phyloP scores from a whole-genome alignment of 2,888 invertebrate genomes.

The Sesia bembeciformis region DNA sequence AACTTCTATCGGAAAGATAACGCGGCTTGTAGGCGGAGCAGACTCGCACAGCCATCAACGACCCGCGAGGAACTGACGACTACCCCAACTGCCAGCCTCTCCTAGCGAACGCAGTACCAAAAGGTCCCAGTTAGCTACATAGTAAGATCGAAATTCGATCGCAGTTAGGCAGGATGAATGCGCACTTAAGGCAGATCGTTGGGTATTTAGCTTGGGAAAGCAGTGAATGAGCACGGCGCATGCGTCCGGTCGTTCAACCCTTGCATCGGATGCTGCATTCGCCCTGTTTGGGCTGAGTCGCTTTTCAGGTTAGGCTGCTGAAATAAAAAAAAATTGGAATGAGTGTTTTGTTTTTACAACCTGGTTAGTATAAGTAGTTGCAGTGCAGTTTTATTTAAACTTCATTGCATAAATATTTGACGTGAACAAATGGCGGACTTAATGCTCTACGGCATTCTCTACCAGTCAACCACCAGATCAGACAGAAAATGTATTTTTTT shows the following conservation, averaged over 20 bases:
- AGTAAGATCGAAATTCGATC: constrained; percentile 71
- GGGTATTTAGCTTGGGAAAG: constrained; percentile 47
- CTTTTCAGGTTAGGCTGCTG: constrained; percentile 26
- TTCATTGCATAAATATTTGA: too few species aligned
- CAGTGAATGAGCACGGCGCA: constrained; percentile 31
- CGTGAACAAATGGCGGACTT: too few species aligned
- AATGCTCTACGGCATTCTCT: too few species aligned
- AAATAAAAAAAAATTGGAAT: background rate
- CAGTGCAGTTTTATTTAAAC: too few species aligned
- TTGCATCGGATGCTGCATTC: constrained; percentile 51
- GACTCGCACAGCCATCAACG: constrained; percentile 36
- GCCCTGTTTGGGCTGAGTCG: constrained; percentile 22
- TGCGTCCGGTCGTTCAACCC: constrained; percentile 58
- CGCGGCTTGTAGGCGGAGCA: background rate
- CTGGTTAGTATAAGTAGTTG: too few species aligned
- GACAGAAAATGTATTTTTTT: too few species aligned
- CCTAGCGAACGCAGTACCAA: constrained; percentile 31
- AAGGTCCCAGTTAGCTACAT: constrained; percentile 59
- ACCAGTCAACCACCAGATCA: too few species aligned
- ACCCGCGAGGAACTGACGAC: constrained; percentile 41
- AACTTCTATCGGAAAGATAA: constrained; percentile 16
- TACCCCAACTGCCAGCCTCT: constrained; percentile 11
- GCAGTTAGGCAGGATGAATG: constrained; percentile 47
- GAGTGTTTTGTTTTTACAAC: too few species aligned
- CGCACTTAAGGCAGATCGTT: constrained; percentile 54